Conservation (phyloP, 35 echinoderm and acorn worm genomes). For the Diadema setosum region DNA sequence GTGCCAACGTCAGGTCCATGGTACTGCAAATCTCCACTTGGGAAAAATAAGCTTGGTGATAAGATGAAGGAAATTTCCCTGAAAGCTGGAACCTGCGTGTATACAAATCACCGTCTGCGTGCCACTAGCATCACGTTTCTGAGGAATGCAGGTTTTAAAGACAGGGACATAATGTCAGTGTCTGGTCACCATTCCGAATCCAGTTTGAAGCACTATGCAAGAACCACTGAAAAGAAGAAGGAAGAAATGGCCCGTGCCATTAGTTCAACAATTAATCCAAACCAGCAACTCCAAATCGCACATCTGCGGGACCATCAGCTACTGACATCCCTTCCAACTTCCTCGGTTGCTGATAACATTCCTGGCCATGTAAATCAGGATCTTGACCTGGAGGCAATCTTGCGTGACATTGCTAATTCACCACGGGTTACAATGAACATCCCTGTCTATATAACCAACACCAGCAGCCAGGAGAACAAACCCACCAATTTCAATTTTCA, state of each 20-base stretch:
- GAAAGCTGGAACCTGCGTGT: not conserved
- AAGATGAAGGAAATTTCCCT: not conserved
- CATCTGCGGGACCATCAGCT: not conserved
- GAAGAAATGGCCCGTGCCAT: not conserved
- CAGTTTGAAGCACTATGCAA: not conserved
- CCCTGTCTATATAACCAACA: not conserved
- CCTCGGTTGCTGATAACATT: not conserved
- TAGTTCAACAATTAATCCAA: not conserved
- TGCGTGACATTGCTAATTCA: not conserved
- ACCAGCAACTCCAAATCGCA: not conserved
- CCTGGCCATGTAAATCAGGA: not conserved
- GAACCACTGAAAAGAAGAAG: not conserved
- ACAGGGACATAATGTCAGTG: not conserved
- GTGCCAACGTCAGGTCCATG: not conserved
- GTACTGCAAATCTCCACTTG: not conserved
- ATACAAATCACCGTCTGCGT: slow-evolving; percentile 5
- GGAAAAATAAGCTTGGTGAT: not conserved
- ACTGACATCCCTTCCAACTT: not conserved
- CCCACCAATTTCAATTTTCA: not conserved
- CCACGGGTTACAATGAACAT: not conserved
- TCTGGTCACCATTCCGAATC: not conserved
- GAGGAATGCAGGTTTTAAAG: not conserved
- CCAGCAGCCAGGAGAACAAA: not conserved
- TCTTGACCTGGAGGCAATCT: not conserved
- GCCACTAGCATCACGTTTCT: not conserved